These are phyloP conservation scores for Scelioninae gen. 1 DNA, from an alignment of 2,888 invertebrate genomes.

Conservation along the genomic window DNA sequence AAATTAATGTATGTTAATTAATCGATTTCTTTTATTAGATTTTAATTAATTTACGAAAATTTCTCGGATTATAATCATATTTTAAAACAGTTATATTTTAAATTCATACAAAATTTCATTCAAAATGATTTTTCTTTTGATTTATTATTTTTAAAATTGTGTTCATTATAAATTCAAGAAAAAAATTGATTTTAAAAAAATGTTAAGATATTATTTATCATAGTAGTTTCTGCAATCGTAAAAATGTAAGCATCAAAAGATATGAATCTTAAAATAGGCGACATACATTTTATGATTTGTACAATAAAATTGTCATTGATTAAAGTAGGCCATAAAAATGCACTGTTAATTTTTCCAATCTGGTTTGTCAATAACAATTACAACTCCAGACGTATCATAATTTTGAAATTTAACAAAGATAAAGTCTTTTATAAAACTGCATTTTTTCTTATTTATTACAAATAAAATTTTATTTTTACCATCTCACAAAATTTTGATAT, in stretches of 20 bases:
- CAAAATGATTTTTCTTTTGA: too few species aligned
- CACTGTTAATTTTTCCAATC: conserved; percentile 3
- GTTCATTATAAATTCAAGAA: too few species aligned
- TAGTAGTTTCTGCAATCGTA: too few species aligned
- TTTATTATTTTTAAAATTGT: too few species aligned
- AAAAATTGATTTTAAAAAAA: conserved; percentile 7
- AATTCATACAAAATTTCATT: too few species aligned
- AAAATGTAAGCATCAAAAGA: conserved; percentile 13
- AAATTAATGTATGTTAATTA: not conserved
- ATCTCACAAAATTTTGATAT: too few species aligned
- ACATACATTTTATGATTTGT: conserved; percentile 31
- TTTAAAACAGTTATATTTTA: not conserved
- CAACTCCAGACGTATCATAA: not conserved
- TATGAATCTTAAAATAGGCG: conserved; percentile 39
- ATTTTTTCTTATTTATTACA: too few species aligned
- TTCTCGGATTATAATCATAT: not conserved
- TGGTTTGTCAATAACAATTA: not conserved
- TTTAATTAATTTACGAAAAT: not conserved
- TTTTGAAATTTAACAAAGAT: not conserved
- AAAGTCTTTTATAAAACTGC: too few species aligned
- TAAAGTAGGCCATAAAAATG: conserved; percentile 11
- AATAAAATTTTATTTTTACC: too few species aligned
- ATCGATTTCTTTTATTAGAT: not conserved
- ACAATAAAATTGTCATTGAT: conserved; percentile 33
- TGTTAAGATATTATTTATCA: too few species aligned